phyloP scores from a whole-genome alignment of 2,797 vertebrate genomes.

The Lates japonicus region DNA sequence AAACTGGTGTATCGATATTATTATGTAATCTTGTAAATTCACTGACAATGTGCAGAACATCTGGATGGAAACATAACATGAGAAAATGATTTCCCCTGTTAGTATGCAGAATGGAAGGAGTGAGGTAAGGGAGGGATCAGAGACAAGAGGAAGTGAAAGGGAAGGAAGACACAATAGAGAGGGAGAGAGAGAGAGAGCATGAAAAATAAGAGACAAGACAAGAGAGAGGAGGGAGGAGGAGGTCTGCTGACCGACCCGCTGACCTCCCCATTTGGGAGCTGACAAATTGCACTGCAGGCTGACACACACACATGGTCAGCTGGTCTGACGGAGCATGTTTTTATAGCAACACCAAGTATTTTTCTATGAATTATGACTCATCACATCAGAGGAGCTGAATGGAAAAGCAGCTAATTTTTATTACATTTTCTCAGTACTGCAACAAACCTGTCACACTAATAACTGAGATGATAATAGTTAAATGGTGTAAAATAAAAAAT shows the following conservation, averaged over 20 bases:
- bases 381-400: conserved; percentile 7
- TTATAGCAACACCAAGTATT: not conserved
- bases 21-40: conserved; percentile 23
- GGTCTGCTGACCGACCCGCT: conserved; percentile 43
- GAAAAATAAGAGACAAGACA: conserved; percentile 7
- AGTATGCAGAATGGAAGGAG: conserved; percentile 29
- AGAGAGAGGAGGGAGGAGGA: conserved; percentile 23
- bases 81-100: conserved; percentile 11
- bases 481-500: not conserved
- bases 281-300: conserved; percentile 33
- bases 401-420: not conserved
- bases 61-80: conserved; percentile 32
- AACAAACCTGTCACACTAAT: not conserved
- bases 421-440: no score
- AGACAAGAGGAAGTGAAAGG: not conserved
- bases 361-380: conserved; percentile 17
- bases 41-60: conserved; percentile 17
- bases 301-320: conserved; percentile 25
- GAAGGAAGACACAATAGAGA: not conserved
- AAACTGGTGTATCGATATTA: not conserved
- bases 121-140: conserved; percentile 8
- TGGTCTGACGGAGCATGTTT: not conserved
- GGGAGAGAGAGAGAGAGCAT: not conserved
- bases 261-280: conserved; percentile 37
- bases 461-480: not conserved